phyloP scores from a whole-genome alignment of 2,888 invertebrate genomes.

The Thumatha senex region DNA sequence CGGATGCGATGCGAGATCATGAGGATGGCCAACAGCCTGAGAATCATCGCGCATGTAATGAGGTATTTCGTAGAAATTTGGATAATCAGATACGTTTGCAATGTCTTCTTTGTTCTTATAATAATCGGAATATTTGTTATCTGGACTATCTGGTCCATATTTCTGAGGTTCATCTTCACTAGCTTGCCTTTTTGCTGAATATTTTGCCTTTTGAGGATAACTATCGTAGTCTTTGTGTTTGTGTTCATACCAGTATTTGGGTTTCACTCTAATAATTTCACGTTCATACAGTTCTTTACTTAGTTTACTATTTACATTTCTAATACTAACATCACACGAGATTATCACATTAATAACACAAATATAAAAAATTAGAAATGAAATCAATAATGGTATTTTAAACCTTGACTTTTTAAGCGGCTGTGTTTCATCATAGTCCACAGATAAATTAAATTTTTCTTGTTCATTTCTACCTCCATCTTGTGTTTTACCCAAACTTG shows the following conservation, averaged over 20 bases:
- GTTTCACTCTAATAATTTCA: slow-evolving; percentile 42
- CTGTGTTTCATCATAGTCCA: slow-evolving; percentile 76
- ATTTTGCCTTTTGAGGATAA: slow-evolving; percentile 45
- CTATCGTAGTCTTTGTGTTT: slow-evolving; percentile 44
- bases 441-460: slow-evolving; percentile 45
- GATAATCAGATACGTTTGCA: slow-evolving; percentile 52
- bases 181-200: slow-evolving; percentile 51
- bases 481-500: slow-evolving; percentile 40
- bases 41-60: slow-evolving; percentile 52
- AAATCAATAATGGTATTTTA: slow-evolving; percentile 50
- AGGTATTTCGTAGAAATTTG: slow-evolving; percentile 38
- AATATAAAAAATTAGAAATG: slow-evolving; percentile 67
- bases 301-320: slow-evolving; percentile 59
- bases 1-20: slow-evolving; percentile 61
- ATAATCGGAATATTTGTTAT: slow-evolving; percentile 60
- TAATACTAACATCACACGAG: slow-evolving; percentile 77
- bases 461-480: slow-evolving; percentile 34
- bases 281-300: slow-evolving; percentile 42
- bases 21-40: slow-evolving; percentile 65
- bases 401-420: slow-evolving; percentile 56
- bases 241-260: slow-evolving; percentile 48
- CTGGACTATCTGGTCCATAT: slow-evolving; percentile 49
- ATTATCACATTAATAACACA: slow-evolving; percentile 78
- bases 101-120: slow-evolving; percentile 55
- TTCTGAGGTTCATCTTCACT: slow-evolving; percentile 55